Evolutionary conservation across 2,797 vertebrate genomes (phyloP), one percentile per base, ranked within the genome.

Genomic region (Rhynchotus rufescens): DNA sequence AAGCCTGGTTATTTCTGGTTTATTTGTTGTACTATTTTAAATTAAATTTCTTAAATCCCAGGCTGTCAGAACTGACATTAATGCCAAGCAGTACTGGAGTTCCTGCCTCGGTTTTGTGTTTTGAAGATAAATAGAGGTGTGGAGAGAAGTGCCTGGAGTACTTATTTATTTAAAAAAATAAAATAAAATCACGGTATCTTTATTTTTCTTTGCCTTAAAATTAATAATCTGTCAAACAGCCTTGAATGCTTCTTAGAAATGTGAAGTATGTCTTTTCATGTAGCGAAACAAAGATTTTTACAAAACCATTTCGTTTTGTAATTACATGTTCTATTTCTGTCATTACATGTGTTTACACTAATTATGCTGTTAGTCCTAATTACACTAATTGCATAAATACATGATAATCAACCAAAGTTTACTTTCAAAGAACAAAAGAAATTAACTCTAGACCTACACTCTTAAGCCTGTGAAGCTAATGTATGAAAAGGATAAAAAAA

Each of bases 351-450:
- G 93, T 97, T 97, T 97, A 96, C 40, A 36, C 89, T 96, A 96
- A 98, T 98, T 96, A 97, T 40, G 79, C 74, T 89, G 89, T 96
- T 96, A 94, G 89, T 77, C 82, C 89, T 96, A 96, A 98, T 98
- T 97, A 95, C 44, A 67, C 96, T 97, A 98, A 98, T 96, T 97
- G 95, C 95, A 97, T 96, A 98, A 97, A 95, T 67, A 92, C 81
- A 96, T 91, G 62, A 91, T 95, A 96, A 97, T 94, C 78, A 92
- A 87, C 81, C 76, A 81, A 94, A 94, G 92, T 94, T 92, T 73
- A 96, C 93, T 96, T 90, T 54, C 86, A 87, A 90, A 94, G 89
- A 96, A 97, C 96, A 97, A 96, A 96, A 96, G 88, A 86, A 93
- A 94, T 77, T 91, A 84, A 83, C 92, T 88, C 82, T 66, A 94